Evolutionary conservation across 2,888 invertebrate species (phyloP).

Genomic region (Calameuta filiformis): DNA sequence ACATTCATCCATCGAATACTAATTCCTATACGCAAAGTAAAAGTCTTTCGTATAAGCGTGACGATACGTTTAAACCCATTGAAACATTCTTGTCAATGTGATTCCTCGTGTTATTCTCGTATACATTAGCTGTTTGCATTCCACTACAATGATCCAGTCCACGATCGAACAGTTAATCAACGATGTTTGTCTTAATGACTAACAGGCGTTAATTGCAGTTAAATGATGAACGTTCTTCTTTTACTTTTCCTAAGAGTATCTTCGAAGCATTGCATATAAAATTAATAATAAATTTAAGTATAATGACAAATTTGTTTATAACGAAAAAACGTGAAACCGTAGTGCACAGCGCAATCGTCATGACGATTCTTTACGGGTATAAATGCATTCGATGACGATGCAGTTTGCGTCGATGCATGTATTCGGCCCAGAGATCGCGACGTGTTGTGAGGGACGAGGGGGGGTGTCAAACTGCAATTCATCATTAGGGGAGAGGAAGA

Average conservation of each 20-base stretch:
- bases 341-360: background rate
- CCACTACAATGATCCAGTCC: background rate
- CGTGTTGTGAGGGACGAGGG: background rate
- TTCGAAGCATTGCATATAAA: background rate
- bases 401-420: conserved; percentile 24
- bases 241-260: background rate
- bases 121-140: background rate
- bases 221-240: background rate
- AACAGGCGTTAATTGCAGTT: background rate
- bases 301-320: background rate
- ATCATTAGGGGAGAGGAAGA: conserved; percentile 38
- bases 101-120: background rate
- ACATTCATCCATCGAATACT: background rate
- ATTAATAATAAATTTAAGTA: background rate
- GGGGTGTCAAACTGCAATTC: conserved; percentile 52
- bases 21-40: background rate
- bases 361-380: background rate
- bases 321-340: background rate
- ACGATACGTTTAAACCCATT: background rate
- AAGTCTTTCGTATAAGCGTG: background rate
- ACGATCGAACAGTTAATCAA: background rate
- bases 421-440: background rate
- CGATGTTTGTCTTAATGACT: background rate
- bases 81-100: background rate
- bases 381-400: conserved; percentile 39